These are phyloP conservation scores for Abramis brama DNA, from an alignment of 2,113 vertebrate genomes.

Conservation along the genomic window DNA sequence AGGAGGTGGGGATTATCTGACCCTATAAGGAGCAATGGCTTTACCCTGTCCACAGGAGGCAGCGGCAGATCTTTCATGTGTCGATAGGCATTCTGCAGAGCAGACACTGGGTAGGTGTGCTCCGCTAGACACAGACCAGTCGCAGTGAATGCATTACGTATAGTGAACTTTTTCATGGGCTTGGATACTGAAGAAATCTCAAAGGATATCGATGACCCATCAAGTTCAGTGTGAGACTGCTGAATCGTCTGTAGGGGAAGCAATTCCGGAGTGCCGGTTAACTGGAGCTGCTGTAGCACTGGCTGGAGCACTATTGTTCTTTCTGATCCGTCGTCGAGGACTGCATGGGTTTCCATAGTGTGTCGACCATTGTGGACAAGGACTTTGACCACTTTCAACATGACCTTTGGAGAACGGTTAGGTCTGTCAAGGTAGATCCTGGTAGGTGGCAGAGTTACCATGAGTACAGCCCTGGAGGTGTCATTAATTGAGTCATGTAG, in stretches of 20 bases:
- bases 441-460: too few relatives aligned
- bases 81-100: too few relatives aligned
- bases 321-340: background rate
- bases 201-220: background rate
- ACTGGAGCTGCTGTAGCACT: background rate
- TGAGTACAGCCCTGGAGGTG: too few relatives aligned
- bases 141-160: background rate
- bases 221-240: background rate
- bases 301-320: background rate
- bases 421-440: too few relatives aligned
- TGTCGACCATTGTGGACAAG: background rate
- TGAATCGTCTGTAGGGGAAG: background rate
- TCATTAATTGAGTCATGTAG: too few relatives aligned
- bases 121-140: background rate
- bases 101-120: background rate
- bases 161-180: background rate
- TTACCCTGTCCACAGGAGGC: background rate
- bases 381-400: too few relatives aligned
- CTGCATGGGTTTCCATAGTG: background rate
- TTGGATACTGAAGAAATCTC: background rate
- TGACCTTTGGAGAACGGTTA: too few relatives aligned
- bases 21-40: background rate
- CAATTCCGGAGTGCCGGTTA: background rate
- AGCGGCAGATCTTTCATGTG: background rate
- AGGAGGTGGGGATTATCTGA: background rate